phyloP scores from a whole-genome alignment of 2,113 vertebrate genomes.

The Brienomyrus brachyistius region DNA sequence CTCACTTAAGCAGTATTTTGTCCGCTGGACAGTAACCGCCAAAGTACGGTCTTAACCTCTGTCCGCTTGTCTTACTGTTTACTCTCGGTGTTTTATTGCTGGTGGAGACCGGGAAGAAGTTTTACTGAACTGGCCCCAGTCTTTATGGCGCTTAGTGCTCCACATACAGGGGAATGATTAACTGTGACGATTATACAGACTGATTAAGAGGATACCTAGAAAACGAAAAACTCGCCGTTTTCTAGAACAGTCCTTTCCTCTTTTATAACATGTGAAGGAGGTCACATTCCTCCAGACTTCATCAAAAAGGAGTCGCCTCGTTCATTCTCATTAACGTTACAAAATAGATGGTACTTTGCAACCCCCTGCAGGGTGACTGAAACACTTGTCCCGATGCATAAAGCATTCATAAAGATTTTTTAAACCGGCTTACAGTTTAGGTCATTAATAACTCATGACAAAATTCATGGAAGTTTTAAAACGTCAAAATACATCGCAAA shows the following conservation, averaged over 20 bases:
- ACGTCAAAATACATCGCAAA: not conserved
- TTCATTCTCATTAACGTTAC: not conserved
- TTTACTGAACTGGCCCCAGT: conserved; percentile 9
- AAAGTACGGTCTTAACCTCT: not conserved
- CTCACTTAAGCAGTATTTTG: not conserved
- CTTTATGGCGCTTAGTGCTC: conserved; percentile 31
- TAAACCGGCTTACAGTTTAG: not conserved
- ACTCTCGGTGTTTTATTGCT: conserved; percentile 22
- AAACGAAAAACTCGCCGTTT: not conserved
- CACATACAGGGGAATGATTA: conserved; percentile 35
- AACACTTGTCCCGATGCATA: not conserved
- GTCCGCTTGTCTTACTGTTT: conserved; percentile 18
- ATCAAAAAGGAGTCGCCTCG: not conserved
- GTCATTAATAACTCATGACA: not conserved
- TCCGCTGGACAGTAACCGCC: not conserved
- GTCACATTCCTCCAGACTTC: not conserved
- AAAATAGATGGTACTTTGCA: not conserved
- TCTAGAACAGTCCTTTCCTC: not conserved
- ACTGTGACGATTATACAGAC: conserved; percentile 10
- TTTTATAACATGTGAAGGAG: not conserved
- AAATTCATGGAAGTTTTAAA: not conserved
- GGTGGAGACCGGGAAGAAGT: not conserved
- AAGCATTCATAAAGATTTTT: not conserved
- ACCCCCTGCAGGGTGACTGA: not conserved
- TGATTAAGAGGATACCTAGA: conserved; percentile 5